phyloP scores from a whole-genome alignment of 2,113 vertebrate species.

The Osmerus eperlanus region DNA sequence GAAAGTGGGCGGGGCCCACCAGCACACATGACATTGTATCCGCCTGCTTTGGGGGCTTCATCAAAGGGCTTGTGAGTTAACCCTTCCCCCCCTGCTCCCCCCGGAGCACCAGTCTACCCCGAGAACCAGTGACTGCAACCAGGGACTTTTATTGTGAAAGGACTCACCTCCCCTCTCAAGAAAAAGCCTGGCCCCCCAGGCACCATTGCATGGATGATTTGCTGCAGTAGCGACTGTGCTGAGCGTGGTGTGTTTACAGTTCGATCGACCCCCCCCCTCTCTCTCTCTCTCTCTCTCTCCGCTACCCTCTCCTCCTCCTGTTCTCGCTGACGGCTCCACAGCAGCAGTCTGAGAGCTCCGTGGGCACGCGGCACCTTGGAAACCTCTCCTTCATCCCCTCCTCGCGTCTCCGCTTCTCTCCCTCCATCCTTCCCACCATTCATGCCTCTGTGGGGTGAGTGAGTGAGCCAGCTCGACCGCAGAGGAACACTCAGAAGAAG shows the following conservation, averaged over 20 bases:
- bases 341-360: slow-evolving; percentile 59
- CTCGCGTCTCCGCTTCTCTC: slow-evolving; percentile 16
- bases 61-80: slow-evolving; percentile 33
- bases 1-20: no score
- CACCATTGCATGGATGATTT: slow-evolving; percentile 78
- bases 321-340: slow-evolving; percentile 26
- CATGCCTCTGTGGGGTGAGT: slow-evolving; percentile 75
- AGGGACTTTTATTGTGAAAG: slow-evolving; percentile 61
- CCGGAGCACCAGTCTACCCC: neutral
- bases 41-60: slow-evolving; percentile 11
- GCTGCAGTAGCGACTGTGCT: slow-evolving; percentile 84
- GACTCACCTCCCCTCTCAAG: slow-evolving; percentile 60
- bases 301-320: slow-evolving; percentile 31
- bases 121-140: neutral
- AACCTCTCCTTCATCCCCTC: slow-evolving; percentile 58
- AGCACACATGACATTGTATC: slow-evolving; percentile 15
- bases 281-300: slow-evolving; percentile 14
- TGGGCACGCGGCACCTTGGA: slow-evolving; percentile 61
- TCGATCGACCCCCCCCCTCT: slow-evolving; percentile 63
- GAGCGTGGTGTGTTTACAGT: slow-evolving; percentile 76
- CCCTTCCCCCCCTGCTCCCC: slow-evolving; percentile 33
- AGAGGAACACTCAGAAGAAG: slow-evolving; percentile 41
- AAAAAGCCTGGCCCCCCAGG: slow-evolving; percentile 60
- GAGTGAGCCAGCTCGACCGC: slow-evolving; percentile 68
- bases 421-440: slow-evolving; percentile 68